Conservation (phyloP, 2,888 invertebrate genomes). For the Drosophila falleni region DNA sequence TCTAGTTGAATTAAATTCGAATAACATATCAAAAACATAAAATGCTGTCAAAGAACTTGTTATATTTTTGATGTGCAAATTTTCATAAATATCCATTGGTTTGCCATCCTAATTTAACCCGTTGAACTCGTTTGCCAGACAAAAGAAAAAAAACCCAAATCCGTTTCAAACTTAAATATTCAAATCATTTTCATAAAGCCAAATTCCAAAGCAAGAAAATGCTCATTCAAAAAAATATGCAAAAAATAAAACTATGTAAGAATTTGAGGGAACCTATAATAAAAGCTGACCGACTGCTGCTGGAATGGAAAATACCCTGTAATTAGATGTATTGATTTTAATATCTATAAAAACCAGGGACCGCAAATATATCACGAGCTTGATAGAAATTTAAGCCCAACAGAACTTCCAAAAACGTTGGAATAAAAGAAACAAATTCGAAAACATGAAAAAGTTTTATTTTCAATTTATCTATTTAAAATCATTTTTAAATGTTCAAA, state of each 20-base stretch:
- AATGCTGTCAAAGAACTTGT: slow-evolving; percentile 51
- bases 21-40: slow-evolving; percentile 36
- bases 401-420: too few relatives aligned
- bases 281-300: background rate
- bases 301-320: background rate
- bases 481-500: too few relatives aligned
- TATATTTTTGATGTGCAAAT: slow-evolving; percentile 66
- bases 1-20: slow-evolving; percentile 19
- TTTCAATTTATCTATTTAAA: too few relatives aligned
- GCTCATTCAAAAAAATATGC: slow-evolving; percentile 29
- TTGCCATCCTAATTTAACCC: slow-evolving; percentile 61
- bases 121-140: slow-evolving; percentile 59
- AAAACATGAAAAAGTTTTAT: too few relatives aligned
- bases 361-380: too few relatives aligned
- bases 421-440: too few relatives aligned
- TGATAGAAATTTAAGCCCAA: too few relatives aligned
- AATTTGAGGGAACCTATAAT: background rate
- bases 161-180: slow-evolving; percentile 54
- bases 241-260: slow-evolving; percentile 6
- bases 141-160: slow-evolving; percentile 47
- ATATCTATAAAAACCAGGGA: too few relatives aligned
- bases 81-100: slow-evolving; percentile 56
- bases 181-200: slow-evolving; percentile 49
- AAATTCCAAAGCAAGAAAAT: slow-evolving; percentile 53
- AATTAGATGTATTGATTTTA: background rate